Evolutionary conservation across 1,140 invertebrate species (phyloP).

Genomic region (Drosophila aff.): DNA sequence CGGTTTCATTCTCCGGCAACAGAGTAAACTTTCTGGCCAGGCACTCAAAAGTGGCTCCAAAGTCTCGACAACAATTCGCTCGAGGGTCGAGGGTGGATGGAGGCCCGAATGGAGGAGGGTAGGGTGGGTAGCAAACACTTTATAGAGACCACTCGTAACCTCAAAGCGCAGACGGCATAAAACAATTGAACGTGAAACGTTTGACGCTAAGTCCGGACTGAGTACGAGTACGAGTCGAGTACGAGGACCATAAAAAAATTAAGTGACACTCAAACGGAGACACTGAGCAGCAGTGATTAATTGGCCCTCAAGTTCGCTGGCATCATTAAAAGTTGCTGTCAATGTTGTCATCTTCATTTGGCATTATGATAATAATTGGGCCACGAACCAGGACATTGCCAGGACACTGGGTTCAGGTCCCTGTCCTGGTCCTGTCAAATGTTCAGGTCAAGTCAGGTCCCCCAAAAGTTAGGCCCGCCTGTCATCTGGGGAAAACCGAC

Average conservation of each 20-base stretch:
- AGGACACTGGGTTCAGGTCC: slow-evolving; percentile 18
- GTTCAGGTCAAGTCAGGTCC: slow-evolving; percentile 29
- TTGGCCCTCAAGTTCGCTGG: slow-evolving; percentile 60
- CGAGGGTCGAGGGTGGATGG: background rate
- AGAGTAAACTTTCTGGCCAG: slow-evolving; percentile 56
- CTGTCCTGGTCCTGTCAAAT: slow-evolving; percentile 59
- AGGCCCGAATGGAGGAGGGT: background rate
- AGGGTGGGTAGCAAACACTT: slow-evolving; percentile 35
- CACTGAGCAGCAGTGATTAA: slow-evolving; percentile 68
- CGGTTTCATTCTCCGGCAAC: slow-evolving; percentile 50
- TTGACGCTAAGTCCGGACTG: slow-evolving; percentile 45
- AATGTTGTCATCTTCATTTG: slow-evolving; percentile 79
- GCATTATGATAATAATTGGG: slow-evolving; percentile 81
- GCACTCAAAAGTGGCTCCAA: slow-evolving; percentile 58
- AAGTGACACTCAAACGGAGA: slow-evolving; percentile 70
- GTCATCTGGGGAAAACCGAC: slow-evolving; percentile 13
- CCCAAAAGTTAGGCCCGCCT: slow-evolving; percentile 41
- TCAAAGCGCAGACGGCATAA: slow-evolving; percentile 74
- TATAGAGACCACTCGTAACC: slow-evolving; percentile 57
- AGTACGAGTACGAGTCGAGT: slow-evolving; percentile 54
- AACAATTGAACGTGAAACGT: slow-evolving; percentile 75
- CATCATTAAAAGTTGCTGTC: slow-evolving; percentile 79
- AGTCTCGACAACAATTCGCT: slow-evolving; percentile 59
- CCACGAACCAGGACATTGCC: slow-evolving; percentile 34
- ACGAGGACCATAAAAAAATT: slow-evolving; percentile 61